Evolutionary conservation across 2,113 vertebrate genomes (phyloP).

Genomic region (Thamnophis sirtalis): DNA sequence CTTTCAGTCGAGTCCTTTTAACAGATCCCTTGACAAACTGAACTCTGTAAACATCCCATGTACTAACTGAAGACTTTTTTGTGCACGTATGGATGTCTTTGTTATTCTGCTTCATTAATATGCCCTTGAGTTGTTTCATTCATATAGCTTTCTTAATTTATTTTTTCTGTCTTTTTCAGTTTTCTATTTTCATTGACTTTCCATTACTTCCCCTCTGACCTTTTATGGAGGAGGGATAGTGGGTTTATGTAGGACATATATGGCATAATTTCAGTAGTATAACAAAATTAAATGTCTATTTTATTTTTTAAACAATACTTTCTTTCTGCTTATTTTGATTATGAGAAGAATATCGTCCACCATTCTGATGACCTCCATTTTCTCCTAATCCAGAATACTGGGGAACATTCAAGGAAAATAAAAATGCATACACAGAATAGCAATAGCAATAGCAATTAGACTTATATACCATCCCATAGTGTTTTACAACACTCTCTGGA

Average conservation of each 20-base stretch:
- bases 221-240: background rate
- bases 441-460: too few species aligned
- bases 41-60: background rate
- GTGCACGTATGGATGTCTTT: background rate
- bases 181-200: background rate
- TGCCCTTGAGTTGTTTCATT: background rate
- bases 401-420: background rate
- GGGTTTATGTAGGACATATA: too few species aligned
- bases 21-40: background rate
- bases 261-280: background rate
- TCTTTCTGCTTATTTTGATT: background rate
- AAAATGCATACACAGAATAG: background rate
- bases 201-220: too few species aligned
- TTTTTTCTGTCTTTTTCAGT: background rate
- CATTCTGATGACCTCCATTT: background rate
- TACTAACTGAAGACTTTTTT: background rate
- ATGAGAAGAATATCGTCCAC: background rate
- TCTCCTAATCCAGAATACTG: background rate
- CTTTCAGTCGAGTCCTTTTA: background rate
- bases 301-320: background rate
- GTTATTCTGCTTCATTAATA: background rate
- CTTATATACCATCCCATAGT: too few species aligned
- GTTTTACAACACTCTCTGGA: too few species aligned
- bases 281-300: background rate
- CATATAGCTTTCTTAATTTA: background rate